These are phyloP conservation scores for Rhodinocichla rosea DNA, from an alignment of 2,113 vertebrate genomes.

Conservation along the genomic window DNA sequence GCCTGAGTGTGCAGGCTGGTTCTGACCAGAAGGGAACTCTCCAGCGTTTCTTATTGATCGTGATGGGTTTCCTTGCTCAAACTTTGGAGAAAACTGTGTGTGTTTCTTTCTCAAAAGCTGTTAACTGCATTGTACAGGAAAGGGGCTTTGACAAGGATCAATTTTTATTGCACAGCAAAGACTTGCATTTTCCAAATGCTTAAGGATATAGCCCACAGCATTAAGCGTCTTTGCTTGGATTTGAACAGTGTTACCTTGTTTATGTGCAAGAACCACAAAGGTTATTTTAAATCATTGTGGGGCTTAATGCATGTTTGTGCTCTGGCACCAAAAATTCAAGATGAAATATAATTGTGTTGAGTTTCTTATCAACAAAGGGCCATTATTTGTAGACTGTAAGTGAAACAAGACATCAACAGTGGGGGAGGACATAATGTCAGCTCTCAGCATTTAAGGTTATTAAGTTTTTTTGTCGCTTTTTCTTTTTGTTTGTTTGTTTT, in stretches of 20 bases:
- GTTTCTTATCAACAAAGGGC: conserved; percentile 40
- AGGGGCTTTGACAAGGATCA: conserved; percentile 38
- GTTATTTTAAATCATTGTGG: conserved; percentile 28
- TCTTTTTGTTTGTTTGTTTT: background rate
- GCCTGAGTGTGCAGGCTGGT: background rate
- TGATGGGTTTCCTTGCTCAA: background rate
- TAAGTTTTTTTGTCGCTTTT: background rate
- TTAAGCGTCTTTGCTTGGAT: conserved; percentile 46
- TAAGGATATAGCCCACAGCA: conserved; percentile 48
- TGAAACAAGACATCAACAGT: background rate
- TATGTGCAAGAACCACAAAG: conserved; percentile 19
- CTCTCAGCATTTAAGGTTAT: background rate
- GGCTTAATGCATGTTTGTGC: conserved; percentile 33
- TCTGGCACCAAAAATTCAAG: conserved; percentile 29
- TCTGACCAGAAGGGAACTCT: background rate
- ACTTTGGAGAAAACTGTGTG: background rate
- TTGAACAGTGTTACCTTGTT: conserved; percentile 47
- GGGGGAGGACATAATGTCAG: background rate
- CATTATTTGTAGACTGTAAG: conserved; percentile 1
- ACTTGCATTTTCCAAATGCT: conserved; percentile 48
- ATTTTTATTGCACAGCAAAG: conserved; percentile 19
- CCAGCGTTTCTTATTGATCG: background rate
- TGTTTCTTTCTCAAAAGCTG: background rate
- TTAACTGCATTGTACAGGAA: background rate
- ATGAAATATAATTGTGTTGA: conserved; percentile 2